phyloP scores from a whole-genome alignment of 2,888 invertebrate genomes.

The Mesorhabditis sp. region DNA sequence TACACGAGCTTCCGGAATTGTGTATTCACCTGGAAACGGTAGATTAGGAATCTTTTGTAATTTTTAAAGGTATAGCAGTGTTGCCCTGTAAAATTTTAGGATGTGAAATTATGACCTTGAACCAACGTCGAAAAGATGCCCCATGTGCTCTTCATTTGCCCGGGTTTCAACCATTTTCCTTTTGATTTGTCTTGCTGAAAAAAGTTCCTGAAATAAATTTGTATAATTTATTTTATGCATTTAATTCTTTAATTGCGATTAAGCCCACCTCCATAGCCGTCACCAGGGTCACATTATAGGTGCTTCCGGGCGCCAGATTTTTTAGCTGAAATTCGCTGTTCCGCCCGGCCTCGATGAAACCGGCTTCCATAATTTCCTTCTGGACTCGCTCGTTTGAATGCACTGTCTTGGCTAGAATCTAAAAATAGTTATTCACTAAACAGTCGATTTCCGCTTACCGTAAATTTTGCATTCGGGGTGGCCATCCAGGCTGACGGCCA shows the following conservation, averaged over 20 bases:
- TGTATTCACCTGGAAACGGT: conserved; percentile 31
- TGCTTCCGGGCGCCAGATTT: conserved; percentile 33
- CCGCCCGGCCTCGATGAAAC: conserved; percentile 28
- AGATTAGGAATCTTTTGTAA: neutral
- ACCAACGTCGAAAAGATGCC: conserved; percentile 39
- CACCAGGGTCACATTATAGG: conserved; percentile 38
- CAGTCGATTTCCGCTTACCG: conserved; percentile 16
- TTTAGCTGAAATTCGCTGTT: conserved; percentile 26
- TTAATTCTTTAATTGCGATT: neutral
- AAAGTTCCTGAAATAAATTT: too few relatives aligned
- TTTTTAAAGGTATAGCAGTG: neutral
- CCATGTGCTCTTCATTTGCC: conserved; percentile 34
- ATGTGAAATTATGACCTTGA: conserved; percentile 18
- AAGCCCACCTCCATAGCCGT: conserved; percentile 16
- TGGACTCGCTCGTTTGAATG: conserved; percentile 32
- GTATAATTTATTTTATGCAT: neutral
- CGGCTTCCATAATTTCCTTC: conserved; percentile 37
- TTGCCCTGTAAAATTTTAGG: neutral
- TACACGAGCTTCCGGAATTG: conserved; percentile 36
- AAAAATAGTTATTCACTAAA: neutral
- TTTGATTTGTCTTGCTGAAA: neutral
- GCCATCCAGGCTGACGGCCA: conserved; percentile 40
- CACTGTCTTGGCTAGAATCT: conserved; percentile 40
- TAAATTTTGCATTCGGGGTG: conserved; percentile 28
- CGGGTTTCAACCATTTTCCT: conserved; percentile 9